Percentiles rank a stretch among this genome's conserved stretches.
Conservation (phyloP, 2,113 vertebrate species). For the Grammomys surdaster region DNA sequence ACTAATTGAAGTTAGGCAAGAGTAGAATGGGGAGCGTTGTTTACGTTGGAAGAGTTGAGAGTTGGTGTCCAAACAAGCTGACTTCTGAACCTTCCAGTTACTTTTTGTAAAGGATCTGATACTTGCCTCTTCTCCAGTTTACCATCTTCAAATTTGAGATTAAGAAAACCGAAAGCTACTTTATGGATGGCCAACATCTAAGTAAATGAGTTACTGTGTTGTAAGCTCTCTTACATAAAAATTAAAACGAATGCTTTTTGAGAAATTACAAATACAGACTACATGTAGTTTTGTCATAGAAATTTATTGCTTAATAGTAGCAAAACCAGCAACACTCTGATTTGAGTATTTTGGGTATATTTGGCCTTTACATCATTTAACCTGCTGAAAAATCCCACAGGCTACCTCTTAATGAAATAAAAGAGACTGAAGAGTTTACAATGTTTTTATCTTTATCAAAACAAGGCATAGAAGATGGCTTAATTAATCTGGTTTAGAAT, state of each 20-base stretch:
- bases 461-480: constrained; percentile 52
- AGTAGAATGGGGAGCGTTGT: constrained; percentile 42
- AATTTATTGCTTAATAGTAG: constrained; percentile 41
- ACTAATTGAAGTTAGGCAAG: not conserved
- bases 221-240: constrained; percentile 14
- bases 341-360: constrained; percentile 11
- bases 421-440: constrained; percentile 60
- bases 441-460: constrained; percentile 53
- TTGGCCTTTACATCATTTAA: constrained; percentile 56
- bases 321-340: not conserved
- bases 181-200: not conserved
- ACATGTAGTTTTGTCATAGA: constrained; percentile 14
- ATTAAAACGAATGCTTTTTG: constrained; percentile 61
- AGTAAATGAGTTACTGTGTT: constrained; percentile 24
- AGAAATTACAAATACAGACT: not conserved
- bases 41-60: constrained; percentile 9
- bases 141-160: not conserved
- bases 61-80: not conserved
- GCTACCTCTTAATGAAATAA: constrained; percentile 47
- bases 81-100: not conserved
- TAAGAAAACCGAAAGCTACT: not conserved
- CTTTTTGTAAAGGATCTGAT: constrained; percentile 23
- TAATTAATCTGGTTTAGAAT: constrained; percentile 63
- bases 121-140: constrained; percentile 45
- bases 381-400: not conserved